Percentiles rank a stretch among this genome's conserved stretches.
Conservation (phyloP, 2,113 vertebrate genomes). For the Gorilla gorilla region DNA sequence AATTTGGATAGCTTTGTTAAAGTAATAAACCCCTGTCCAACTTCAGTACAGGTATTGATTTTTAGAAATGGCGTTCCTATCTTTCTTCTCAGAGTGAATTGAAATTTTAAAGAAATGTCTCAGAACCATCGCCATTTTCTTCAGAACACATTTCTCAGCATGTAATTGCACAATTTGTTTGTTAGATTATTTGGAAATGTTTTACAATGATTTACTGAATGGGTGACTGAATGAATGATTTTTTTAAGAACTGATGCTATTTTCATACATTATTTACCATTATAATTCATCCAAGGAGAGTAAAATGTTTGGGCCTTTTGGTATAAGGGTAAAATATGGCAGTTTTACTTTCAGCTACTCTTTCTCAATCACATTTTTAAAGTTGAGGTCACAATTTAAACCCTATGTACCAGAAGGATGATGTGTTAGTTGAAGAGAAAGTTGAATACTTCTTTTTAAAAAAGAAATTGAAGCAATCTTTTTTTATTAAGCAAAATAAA, state of each 20-base stretch:
- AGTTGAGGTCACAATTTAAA: conserved; percentile 5
- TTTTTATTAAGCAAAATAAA: conserved; percentile 41
- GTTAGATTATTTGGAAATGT: background rate
- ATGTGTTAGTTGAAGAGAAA: conserved; percentile 16
- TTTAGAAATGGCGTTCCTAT: background rate
- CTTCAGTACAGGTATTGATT: background rate
- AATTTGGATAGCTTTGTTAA: background rate
- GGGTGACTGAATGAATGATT: background rate
- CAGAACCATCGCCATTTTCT: background rate
- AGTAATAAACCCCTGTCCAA: background rate
- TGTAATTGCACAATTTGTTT: background rate
- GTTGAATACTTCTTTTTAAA: background rate
- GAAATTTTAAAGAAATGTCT: background rate
- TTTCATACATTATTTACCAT: background rate
- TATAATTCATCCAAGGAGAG: background rate
- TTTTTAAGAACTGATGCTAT: background rate
- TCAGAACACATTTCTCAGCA: background rate
- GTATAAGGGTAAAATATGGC: background rate
- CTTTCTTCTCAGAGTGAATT: background rate
- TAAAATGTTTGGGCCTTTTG: background rate
- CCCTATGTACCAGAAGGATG: background rate
- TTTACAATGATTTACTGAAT: background rate
- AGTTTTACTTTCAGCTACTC: background rate
- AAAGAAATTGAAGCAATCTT: background rate
- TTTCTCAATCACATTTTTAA: background rate